phyloP scores from a whole-genome alignment of 2,797 vertebrate genomes.

The Pyrocephalus nanus region DNA sequence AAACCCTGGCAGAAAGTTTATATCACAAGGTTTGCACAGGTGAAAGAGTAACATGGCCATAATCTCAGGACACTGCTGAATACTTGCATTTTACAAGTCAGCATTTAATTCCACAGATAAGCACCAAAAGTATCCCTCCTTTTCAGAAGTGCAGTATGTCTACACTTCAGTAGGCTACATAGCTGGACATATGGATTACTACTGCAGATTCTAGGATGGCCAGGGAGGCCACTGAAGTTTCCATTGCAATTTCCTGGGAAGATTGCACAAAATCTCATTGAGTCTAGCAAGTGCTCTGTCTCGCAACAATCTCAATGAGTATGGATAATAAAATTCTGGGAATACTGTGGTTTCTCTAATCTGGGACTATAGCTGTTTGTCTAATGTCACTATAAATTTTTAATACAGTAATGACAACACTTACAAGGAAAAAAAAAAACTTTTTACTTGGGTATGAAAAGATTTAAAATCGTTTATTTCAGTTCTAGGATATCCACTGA shows the following conservation, averaged over 20 bases:
- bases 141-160: neutral
- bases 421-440: neutral
- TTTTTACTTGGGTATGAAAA: neutral
- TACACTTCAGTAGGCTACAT: neutral
- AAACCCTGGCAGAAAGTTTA: neutral
- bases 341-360: neutral
- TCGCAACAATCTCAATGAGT: neutral
- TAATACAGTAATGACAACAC: neutral
- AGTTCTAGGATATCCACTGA: neutral
- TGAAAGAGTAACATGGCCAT: neutral
- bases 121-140: neutral
- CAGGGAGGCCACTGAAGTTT: neutral
- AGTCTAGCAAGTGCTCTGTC: neutral
- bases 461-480: neutral
- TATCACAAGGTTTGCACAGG: neutral
- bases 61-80: neutral
- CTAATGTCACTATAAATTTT: neutral
- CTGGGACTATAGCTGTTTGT: neutral
- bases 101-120: neutral
- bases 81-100: neutral
- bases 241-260: neutral
- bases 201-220: neutral
- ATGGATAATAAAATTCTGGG: neutral
- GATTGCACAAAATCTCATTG: neutral
- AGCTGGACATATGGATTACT: neutral